Base-by-base conservation (phyloP, 2,797 vertebrate species). In the Galago senegalensis region DNA sequence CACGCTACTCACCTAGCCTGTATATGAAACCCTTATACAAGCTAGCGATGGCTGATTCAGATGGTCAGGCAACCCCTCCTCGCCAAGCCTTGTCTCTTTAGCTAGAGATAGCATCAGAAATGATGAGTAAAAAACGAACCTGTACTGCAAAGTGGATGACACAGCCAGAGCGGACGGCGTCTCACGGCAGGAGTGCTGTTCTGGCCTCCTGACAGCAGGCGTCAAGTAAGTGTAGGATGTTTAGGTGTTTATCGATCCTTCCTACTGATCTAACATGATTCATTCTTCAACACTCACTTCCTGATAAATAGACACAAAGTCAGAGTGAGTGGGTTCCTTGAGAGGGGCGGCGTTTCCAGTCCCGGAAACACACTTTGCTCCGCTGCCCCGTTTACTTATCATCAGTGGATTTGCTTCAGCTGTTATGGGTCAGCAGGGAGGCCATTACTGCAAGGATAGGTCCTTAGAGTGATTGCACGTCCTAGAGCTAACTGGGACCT, bases 251-350 rank as follows among this genome's bases (percentile, higher is more conserved):
- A 14, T 83, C 34, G 92, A 40, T 86, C 81, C 93, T 25, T 4
- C 69, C 70, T 96, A 37, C 86, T 89, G 93, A 58, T 70, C 34
- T 82, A 67, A 56, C 60, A 46, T 9, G 29, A 93, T 83, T 97
- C 46, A 63, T 87, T 93, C 90, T 82, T 92, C 86, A 86, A 79
- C 81, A 70, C 61, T 94, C 73, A 67, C 58, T 93, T 92, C 63
- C 81, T 90, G 93, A 93, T 90, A 81, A 91, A 92, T n/a, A 87
- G 89, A 91, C 96, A 94, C 73, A 69, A 92, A 75, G 91, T 89
- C 92, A 65, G 77, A 86, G 85, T 70, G 85, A 94, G 1, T 29
- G 81, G 85, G 31, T 27, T 21, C 65, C 56, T 81, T 83, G 87
- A 91, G 90, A 93, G 79, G 63, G 72, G 67, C 69, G 76, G 87